A percentile compares a stretch with the other conserved stretches of the same genome.
These are phyloP conservation scores for Antennarius striatus DNA, from an alignment of 2,113 vertebrate species.

Conservation along the genomic window DNA sequence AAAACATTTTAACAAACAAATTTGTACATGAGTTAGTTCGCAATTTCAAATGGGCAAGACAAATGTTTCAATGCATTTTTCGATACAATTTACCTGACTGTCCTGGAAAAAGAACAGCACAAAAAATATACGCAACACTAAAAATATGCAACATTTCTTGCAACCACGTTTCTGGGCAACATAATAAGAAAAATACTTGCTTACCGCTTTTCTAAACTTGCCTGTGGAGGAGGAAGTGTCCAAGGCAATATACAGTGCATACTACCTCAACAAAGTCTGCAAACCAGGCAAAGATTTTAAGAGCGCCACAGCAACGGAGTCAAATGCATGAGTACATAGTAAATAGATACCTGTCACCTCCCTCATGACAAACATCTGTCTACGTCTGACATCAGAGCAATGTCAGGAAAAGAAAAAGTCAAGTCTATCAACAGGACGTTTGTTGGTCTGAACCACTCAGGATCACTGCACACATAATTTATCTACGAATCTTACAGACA, in stretches of 20 bases:
- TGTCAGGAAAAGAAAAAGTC: slow-evolving; percentile 49
- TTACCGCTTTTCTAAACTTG: slow-evolving; percentile 83
- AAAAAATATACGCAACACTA: slow-evolving; percentile 64
- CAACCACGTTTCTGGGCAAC: slow-evolving; percentile 71
- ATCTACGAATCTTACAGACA: slow-evolving; percentile 71
- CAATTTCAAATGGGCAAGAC: slow-evolving; percentile 76
- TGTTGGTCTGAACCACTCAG: slow-evolving; percentile 49
- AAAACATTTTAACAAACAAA: slow-evolving; percentile 76
- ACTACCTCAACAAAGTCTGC: slow-evolving; percentile 71
- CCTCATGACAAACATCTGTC: slow-evolving; percentile 49
- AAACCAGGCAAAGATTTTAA: slow-evolving; percentile 51
- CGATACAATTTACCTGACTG: slow-evolving; percentile 76
- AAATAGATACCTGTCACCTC: slow-evolving; percentile 49
- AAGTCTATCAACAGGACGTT: slow-evolving; percentile 44
- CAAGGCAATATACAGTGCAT: slow-evolving; percentile 73
- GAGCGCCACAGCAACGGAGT: slow-evolving; percentile 64
- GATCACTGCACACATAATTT: slow-evolving; percentile 39
- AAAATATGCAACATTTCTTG: slow-evolving; percentile 72
- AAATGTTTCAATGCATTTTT: slow-evolving; percentile 72
- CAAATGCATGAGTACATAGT: slow-evolving; percentile 52
- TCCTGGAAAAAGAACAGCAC: slow-evolving; percentile 78
- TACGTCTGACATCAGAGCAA: slow-evolving; percentile 33
- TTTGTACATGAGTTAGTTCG: slow-evolving; percentile 84
- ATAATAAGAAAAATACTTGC: slow-evolving; percentile 67
- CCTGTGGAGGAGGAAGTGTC: slow-evolving; percentile 83